These are phyloP conservation scores for Hozukius guyotensis DNA, from an alignment of 2,797 vertebrate species.

Conservation along the genomic window DNA sequence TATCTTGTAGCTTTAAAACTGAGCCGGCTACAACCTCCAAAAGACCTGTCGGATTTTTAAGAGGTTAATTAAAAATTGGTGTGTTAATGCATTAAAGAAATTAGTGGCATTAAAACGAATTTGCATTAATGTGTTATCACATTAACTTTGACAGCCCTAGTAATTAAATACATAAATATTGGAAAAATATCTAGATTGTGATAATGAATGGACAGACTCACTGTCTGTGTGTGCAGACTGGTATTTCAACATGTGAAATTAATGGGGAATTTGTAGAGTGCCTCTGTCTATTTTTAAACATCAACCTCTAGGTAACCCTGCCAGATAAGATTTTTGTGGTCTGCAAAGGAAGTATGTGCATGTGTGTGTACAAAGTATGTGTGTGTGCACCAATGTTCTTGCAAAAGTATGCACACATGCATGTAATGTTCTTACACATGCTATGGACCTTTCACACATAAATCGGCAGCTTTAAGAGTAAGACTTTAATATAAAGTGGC, in stretches of 20 bases:
- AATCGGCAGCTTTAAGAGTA: neutral
- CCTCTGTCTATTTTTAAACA: slow-evolving; percentile 25
- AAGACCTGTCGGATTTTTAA: too few relatives aligned
- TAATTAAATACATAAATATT: neutral
- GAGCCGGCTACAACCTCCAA: too few relatives aligned
- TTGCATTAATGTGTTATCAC: too few relatives aligned
- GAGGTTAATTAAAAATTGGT: too few relatives aligned
- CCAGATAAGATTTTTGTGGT: slow-evolving; percentile 44
- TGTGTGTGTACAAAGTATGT: neutral
- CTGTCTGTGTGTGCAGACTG: neutral
- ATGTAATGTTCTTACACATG: neutral
- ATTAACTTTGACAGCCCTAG: too few relatives aligned
- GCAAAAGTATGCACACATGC: neutral
- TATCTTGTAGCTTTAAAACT: too few relatives aligned
- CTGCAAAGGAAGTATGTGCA: neutral
- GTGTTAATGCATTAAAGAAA: too few relatives aligned
- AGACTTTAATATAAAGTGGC: neutral
- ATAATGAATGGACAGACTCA: neutral
- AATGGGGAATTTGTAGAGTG: neutral
- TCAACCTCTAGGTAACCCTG: slow-evolving; percentile 4
- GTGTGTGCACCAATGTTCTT: neutral
- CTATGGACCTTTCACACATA: neutral
- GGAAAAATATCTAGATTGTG: neutral
- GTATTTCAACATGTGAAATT: neutral
- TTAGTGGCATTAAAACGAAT: too few relatives aligned